These are phyloP conservation scores for Cryptocephalus moraei DNA, from an alignment of 2,888 invertebrate species.

Conservation along the genomic window DNA sequence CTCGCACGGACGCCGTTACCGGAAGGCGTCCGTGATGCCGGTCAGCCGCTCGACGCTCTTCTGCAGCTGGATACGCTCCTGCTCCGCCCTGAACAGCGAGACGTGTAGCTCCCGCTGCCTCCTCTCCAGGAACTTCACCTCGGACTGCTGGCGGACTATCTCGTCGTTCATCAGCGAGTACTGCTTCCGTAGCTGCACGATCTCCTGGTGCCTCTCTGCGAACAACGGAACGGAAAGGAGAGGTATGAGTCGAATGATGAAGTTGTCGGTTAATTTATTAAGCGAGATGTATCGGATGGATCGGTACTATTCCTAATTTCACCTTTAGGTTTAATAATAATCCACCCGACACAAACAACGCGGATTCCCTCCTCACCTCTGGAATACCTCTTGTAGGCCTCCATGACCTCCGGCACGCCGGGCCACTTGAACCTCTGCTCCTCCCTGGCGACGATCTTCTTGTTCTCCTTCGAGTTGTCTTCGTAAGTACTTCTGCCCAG, in stretches of 20 bases:
- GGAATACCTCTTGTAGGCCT: conserved; percentile 44
- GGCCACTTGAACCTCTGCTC: conserved; percentile 35
- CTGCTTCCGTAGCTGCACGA: conserved; percentile 38
- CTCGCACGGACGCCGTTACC: conserved; percentile 25
- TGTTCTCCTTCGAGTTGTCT: conserved; percentile 4
- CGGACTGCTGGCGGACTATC: conserved; percentile 40
- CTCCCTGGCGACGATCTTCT: conserved; percentile 8
- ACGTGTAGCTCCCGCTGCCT: conserved; percentile 30
- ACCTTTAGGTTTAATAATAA: too few relatives aligned
- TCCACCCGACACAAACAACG: too few relatives aligned
- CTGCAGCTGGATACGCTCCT: conserved; percentile 29
- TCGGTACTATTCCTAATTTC: too few relatives aligned
- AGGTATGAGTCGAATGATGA: too few relatives aligned
- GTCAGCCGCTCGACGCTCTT: conserved; percentile 31
- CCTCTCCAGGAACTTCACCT: conserved; percentile 34
- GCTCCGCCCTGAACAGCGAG: conserved; percentile 27
- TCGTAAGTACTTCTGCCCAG: background rate
- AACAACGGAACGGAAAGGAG: conserved; percentile 8
- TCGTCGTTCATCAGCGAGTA: conserved; percentile 43
- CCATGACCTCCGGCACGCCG: conserved; percentile 41
- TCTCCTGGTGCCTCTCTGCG: conserved; percentile 44
- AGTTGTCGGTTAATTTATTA: too few relatives aligned
- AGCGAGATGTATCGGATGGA: too few relatives aligned
- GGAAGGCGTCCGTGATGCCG: conserved; percentile 32
- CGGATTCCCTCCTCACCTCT: conserved; percentile 36